A percentile compares a stretch with the other conserved stretches of the same genome.
Conservation (phyloP, 1,140 invertebrate species). For the Drosophila eugracilis region DNA sequence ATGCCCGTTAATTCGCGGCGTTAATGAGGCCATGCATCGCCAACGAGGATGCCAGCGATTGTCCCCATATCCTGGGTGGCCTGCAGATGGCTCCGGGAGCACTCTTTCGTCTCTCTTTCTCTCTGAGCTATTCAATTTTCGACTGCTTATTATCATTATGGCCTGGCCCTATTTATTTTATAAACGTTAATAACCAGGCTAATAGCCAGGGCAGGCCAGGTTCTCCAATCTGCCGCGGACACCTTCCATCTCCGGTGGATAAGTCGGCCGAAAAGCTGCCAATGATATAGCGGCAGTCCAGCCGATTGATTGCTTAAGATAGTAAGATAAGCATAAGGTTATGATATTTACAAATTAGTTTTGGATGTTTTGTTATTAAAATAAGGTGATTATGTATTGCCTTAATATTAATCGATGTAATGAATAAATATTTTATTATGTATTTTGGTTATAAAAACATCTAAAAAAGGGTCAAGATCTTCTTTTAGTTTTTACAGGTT, state of each 20-base stretch:
- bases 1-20: constrained; percentile 73
- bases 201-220: constrained; percentile 4
- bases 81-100: constrained; percentile 33
- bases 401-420: no score
- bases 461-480: no score
- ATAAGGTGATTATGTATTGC: no score
- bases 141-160: constrained; percentile 42
- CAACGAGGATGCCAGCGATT: constrained; percentile 13
- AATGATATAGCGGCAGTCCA: background rate
- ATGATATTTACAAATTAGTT: no score
- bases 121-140: constrained; percentile 29
- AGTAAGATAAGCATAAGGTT: background rate
- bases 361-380: no score
- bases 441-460: no score
- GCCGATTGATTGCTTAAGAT: constrained; percentile 1
- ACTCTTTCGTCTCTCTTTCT: no score
- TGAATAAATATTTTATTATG: no score
- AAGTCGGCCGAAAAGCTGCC: background rate
- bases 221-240: constrained; percentile 20
- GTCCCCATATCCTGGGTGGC: constrained; percentile 32
- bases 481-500: no score
- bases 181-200: constrained; percentile 34
- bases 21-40: constrained; percentile 67
- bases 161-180: constrained; percentile 34
- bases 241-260: constrained; percentile 13